Percentiles rank a stretch among this genome's conserved stretches.
Evolutionary conservation across 1,140 invertebrate species (phyloP).

Genomic region (Hermetia illucens): DNA sequence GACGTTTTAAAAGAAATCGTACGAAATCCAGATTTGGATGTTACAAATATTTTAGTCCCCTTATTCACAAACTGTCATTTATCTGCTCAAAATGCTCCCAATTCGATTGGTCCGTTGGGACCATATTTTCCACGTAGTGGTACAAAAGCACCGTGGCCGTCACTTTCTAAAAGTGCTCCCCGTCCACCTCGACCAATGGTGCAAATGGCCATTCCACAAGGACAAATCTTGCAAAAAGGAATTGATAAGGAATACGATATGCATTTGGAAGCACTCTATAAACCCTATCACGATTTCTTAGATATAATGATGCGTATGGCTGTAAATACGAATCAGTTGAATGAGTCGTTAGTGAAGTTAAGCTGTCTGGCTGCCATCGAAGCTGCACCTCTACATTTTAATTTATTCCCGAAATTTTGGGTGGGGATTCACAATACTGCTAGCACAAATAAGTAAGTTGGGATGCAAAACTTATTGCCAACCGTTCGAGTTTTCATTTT

Average conservation of each 20-base stretch:
- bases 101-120: conserved; percentile 37
- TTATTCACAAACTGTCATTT: conserved; percentile 71
- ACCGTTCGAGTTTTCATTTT: too few relatives aligned
- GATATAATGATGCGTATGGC: conserved; percentile 81
- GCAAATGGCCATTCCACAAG: conserved; percentile 72
- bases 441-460: conserved; percentile 26
- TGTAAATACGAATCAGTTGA: conserved; percentile 36
- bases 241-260: conserved; percentile 66
- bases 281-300: conserved; percentile 69
- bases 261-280: conserved; percentile 60
- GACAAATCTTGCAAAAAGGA: conserved; percentile 42
- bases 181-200: conserved; percentile 68
- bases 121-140: conserved; percentile 27
- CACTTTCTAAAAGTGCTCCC: conserved; percentile 28
- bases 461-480: neutral
- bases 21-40: conserved; percentile 66
- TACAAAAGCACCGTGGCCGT: conserved; percentile 19
- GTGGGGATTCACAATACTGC: conserved; percentile 30
- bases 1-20: conserved; percentile 76
- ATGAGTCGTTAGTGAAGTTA: conserved; percentile 25
- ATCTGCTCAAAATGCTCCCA: conserved; percentile 62
- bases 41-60: conserved; percentile 66
- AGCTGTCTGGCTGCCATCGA: conserved; percentile 28
- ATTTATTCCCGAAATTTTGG: conserved; percentile 30
- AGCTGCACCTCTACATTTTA: conserved; percentile 26